These are phyloP conservation scores for Pyrrhia umbra DNA, from an alignment of 2,888 invertebrate genomes.

Conservation along the genomic window DNA sequence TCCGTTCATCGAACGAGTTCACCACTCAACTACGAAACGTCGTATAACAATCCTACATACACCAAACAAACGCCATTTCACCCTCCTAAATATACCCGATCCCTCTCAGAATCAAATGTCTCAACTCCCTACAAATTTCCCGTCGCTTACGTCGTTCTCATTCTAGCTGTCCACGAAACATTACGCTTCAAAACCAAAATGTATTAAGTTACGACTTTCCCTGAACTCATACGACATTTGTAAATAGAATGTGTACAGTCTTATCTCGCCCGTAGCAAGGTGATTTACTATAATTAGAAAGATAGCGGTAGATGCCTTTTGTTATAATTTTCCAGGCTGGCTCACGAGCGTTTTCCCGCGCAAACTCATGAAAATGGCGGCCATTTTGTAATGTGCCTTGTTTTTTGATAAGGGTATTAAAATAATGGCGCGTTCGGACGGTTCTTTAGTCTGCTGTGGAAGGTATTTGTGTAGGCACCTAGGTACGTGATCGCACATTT, in stretches of 20 bases:
- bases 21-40: constrained; percentile 72
- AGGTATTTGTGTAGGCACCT: constrained; percentile 79
- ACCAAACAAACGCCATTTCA: constrained; percentile 69
- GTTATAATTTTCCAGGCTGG: constrained; percentile 90
- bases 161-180: constrained; percentile 66
- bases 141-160: constrained; percentile 72
- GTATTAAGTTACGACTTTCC: constrained; percentile 73
- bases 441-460: constrained; percentile 82
- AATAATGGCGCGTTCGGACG: constrained; percentile 87
- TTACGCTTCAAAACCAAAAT: constrained; percentile 72
- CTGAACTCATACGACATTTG: constrained; percentile 81
- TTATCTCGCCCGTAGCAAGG: constrained; percentile 90
- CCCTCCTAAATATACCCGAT: constrained; percentile 69
- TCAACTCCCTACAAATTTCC: constrained; percentile 67
- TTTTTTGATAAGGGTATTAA: constrained; percentile 90
- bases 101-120: constrained; percentile 68
- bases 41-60: constrained; percentile 71
- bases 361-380: constrained; percentile 88
- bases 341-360: constrained; percentile 87
- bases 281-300: constrained; percentile 91
- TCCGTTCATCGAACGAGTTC: constrained; percentile 86
- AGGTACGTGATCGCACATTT: constrained; percentile 86
- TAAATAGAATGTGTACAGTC: constrained; percentile 77
- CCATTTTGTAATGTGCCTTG: constrained; percentile 90
- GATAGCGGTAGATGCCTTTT: constrained; percentile 90